Percentiles rank a stretch among this genome's conserved stretches.
phyloP scores from a whole-genome alignment of 2,888 invertebrate species.

The Caenorhabditis sp. region DNA sequence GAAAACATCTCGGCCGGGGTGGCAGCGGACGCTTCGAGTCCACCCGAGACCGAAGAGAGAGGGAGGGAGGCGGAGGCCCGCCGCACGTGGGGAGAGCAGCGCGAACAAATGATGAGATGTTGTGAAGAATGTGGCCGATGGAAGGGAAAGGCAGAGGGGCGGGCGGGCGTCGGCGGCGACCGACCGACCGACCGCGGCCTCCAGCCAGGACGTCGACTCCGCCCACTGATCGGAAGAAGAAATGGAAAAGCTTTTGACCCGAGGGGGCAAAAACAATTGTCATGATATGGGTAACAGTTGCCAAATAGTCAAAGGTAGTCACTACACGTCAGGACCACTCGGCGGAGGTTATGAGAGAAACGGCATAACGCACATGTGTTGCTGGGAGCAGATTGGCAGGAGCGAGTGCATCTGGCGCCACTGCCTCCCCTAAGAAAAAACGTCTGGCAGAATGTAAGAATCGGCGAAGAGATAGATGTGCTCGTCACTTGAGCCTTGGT shows the following conservation, averaged over 20 bases:
- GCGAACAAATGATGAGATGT: slow-evolving; percentile 57
- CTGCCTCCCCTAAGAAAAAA: background rate
- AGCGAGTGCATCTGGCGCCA: background rate
- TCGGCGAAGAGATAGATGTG: slow-evolving; percentile 10
- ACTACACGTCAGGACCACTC: slow-evolving; percentile 29
- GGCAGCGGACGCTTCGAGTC: slow-evolving; percentile 18
- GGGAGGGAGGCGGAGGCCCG: slow-evolving; percentile 15
- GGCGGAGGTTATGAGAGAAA: no score
- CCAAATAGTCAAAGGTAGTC: slow-evolving; percentile 21
- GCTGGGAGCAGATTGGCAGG: background rate
- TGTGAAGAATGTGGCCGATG: slow-evolving; percentile 48
- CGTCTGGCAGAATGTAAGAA: slow-evolving; percentile 1
- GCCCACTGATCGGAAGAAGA: slow-evolving; percentile 47
- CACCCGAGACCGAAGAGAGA: slow-evolving; percentile 14
- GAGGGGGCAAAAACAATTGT: slow-evolving; percentile 33
- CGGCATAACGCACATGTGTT: slow-evolving; percentile 7
- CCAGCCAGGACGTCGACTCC: slow-evolving; percentile 52
- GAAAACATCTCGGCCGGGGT: slow-evolving; percentile 35
- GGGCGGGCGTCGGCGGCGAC: slow-evolving; percentile 49
- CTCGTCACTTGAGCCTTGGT: slow-evolving; percentile 5
- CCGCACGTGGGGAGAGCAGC: slow-evolving; percentile 56
- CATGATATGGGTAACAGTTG: slow-evolving; percentile 10
- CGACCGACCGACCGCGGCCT: slow-evolving; percentile 51
- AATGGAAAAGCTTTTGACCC: slow-evolving; percentile 39
- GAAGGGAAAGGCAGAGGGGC: slow-evolving; percentile 38